Evolutionary conservation across 2,888 invertebrate genomes (phyloP), one percentile per base, ranked within the genome.

Genomic region (Andrena dorsata): DNA sequence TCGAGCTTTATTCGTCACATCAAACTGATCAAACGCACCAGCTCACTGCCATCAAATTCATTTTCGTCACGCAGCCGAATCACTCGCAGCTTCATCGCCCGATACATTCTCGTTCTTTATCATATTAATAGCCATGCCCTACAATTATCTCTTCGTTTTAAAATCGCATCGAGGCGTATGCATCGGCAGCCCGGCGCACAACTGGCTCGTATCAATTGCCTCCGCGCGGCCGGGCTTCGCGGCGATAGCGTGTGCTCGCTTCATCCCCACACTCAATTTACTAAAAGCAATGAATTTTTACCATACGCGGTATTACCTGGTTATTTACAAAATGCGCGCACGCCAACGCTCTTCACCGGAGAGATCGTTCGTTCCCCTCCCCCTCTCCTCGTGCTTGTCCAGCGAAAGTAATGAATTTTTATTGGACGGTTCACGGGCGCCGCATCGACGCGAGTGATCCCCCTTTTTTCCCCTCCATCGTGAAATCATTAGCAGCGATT

Each of bases 371-470:
- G 60, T 73, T 26, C 30, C 41, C 68, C 58, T n/a, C 56, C 23
- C 23, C 53, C 16, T 1, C 41, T 1, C 1, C 16, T 16, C 16
- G 16, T 35, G 76, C 16, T 66, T 70, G 75, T 76, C 63, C 64
- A 64, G 49, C 56, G 61, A 65, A 64, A 63, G 70, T 76, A 85
- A 81, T 86, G 81, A 87, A 82, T 86, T 87, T 86, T 85, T 78
- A 69, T 64, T 63, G 66, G 35, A 30, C 71, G 16, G 16, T 41
- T 68, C 35, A 26, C 49, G 35, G 13, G 4, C 13, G 8, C 35
- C 16, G 65, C 35, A 61, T 66, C 47, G 70, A 72, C 16, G 41
- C 49, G 26, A 49, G 64, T 26, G 56, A 26, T 26, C 56, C 56
- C 23, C 23, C 20, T 53, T 51, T 13, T 13, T 3, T 4, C 41